Evolutionary conservation across 2,113 vertebrate species (phyloP).

Genomic region (Cryptomyrus ogoouensis): DNA sequence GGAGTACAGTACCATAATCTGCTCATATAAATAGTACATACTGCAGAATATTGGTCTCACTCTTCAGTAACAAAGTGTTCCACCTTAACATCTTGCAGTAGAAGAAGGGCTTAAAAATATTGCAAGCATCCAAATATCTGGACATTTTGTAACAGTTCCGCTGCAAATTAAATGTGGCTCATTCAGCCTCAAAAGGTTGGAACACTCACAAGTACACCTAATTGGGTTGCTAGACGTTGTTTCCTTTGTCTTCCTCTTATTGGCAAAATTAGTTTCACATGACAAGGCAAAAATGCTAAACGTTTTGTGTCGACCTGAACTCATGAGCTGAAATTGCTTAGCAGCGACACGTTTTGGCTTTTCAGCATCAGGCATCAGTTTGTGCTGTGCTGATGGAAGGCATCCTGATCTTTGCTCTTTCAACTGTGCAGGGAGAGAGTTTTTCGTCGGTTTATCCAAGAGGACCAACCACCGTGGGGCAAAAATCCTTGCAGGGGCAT

Average conservation of each 20-base stretch:
- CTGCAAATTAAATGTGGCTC: constrained; percentile 45
- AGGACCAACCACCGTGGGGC: constrained; percentile 95
- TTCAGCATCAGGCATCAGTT: constrained; percentile 22
- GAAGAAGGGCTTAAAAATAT: not conserved
- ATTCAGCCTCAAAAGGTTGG: constrained; percentile 32
- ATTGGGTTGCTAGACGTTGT: constrained; percentile 57
- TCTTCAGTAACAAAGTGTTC: not conserved
- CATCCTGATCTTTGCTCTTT: constrained; percentile 22
- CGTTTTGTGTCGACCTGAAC: constrained; percentile 54
- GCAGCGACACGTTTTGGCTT: constrained; percentile 6
- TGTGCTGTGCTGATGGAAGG: constrained; percentile 16
- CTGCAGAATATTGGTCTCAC: not conserved
- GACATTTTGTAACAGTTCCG: constrained; percentile 37
- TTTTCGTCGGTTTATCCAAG: constrained; percentile 95
- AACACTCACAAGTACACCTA: constrained; percentile 49
- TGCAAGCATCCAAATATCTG: constrained; percentile 34
- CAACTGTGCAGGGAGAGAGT: constrained; percentile 76
- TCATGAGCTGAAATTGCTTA: constrained; percentile 38
- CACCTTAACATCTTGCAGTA: not conserved
- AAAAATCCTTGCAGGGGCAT: constrained; percentile 91
- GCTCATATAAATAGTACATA: not conserved
- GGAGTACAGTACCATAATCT: not conserved
- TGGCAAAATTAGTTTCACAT: constrained; percentile 57
- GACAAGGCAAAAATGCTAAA: constrained; percentile 47
- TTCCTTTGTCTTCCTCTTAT: constrained; percentile 28